These are phyloP conservation scores for Drosophila hydei DNA, from an alignment of 1,140 invertebrate species.

Conservation along the genomic window DNA sequence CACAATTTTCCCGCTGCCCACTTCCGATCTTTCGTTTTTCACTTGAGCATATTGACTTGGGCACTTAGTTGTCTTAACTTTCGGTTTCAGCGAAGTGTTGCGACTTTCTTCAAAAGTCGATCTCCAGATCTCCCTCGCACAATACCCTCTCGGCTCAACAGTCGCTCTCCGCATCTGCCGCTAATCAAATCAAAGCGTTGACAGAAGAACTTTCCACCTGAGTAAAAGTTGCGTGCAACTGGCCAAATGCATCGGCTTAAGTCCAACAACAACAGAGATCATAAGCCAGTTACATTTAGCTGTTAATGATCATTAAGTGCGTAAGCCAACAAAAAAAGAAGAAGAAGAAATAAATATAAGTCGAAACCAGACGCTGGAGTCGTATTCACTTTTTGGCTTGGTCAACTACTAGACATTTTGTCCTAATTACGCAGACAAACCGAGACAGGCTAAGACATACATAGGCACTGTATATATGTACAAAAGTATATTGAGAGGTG, in stretches of 20 bases:
- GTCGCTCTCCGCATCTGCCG: slow-evolving; percentile 27
- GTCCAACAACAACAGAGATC: slow-evolving; percentile 10
- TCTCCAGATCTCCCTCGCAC: not conserved
- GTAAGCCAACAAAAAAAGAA: slow-evolving; percentile 59
- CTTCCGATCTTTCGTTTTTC: slow-evolving; percentile 13
- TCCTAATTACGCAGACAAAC: slow-evolving; percentile 77
- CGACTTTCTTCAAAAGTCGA: slow-evolving; percentile 35
- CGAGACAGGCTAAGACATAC: slow-evolving; percentile 25
- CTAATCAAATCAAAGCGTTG: slow-evolving; percentile 58
- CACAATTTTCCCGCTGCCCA: not conserved
- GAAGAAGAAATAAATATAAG: slow-evolving; percentile 11
- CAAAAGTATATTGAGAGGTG: slow-evolving; percentile 2
- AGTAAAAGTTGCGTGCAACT: slow-evolving; percentile 48
- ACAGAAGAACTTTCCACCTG: slow-evolving; percentile 56
- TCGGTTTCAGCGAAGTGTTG: slow-evolving; percentile 38
- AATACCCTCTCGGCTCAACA: not conserved
- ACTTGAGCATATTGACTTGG: slow-evolving; percentile 19
- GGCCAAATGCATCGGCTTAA: slow-evolving; percentile 28
- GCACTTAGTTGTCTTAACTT: slow-evolving; percentile 35
- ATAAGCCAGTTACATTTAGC: slow-evolving; percentile 42
- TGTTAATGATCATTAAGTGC: slow-evolving; percentile 53
- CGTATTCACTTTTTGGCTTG: slow-evolving; percentile 77
- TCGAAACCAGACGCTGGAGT: slow-evolving; percentile 40
- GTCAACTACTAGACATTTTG: slow-evolving; percentile 79
- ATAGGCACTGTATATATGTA: not conserved